A percentile compares a stretch with the other conserved stretches of the same genome.
These are phyloP conservation scores for Tragulus kanchil DNA, from an alignment of 2,113 vertebrate species.

Conservation along the genomic window DNA sequence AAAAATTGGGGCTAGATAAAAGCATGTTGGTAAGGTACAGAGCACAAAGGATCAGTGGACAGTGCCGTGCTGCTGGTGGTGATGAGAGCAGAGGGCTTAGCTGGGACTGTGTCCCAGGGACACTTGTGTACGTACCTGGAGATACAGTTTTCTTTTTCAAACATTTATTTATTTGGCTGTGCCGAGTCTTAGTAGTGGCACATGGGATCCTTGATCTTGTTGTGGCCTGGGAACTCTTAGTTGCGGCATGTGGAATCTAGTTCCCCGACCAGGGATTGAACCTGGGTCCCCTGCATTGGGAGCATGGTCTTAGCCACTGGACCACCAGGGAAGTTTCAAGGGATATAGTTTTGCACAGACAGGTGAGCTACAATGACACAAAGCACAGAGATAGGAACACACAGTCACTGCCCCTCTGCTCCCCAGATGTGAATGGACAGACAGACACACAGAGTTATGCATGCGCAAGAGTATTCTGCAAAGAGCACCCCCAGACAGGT, in stretches of 20 bases:
- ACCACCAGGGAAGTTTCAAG: background rate
- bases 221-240: rapidly evolving
- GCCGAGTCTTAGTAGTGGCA: background rate
- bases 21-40: background rate
- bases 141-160: background rate
- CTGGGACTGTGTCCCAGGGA: background rate
- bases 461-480: background rate
- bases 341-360: background rate
- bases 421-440: background rate
- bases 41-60: background rate
- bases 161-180: background rate
- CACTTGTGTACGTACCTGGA: background rate
- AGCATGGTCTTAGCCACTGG: background rate
- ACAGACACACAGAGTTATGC: background rate
- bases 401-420: rapidly evolving
- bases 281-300: background rate
- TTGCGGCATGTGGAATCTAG: background rate
- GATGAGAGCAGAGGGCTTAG: background rate
- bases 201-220: background rate
- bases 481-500: background rate
- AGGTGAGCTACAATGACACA: background rate
- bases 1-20: background rate
- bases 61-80: rapidly evolving
- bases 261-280: background rate
- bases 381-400: background rate